Percentiles rank a stretch among this genome's conserved stretches.
Evolutionary conservation across 2,888 invertebrate genomes (phyloP).

Genomic region (Cyrtodaria siliqua): DNA sequence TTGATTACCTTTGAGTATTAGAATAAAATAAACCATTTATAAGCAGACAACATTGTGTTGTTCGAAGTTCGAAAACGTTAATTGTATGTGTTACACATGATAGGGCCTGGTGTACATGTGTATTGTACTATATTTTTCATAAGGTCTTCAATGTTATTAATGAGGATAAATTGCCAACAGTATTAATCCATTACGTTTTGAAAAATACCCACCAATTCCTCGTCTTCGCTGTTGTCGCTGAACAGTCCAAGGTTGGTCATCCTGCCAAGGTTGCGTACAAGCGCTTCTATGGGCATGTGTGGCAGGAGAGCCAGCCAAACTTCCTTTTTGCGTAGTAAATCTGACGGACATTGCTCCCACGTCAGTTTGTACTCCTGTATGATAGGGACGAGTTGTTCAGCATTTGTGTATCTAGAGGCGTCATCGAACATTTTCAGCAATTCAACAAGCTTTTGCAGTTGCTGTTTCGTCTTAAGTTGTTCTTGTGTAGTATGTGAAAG

Average conservation of each 20-base stretch:
- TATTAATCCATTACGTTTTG: too few species aligned
- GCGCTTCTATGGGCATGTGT: slow-evolving; percentile 85
- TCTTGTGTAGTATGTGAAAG: slow-evolving; percentile 11
- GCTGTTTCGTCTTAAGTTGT: too few species aligned
- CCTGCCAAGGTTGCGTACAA: slow-evolving; percentile 83
- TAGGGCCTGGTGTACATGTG: too few species aligned
- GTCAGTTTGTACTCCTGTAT: slow-evolving; percentile 87
- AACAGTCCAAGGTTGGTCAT: slow-evolving; percentile 60
- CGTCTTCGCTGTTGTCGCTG: slow-evolving; percentile 44
- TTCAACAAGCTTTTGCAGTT: slow-evolving; percentile 58
- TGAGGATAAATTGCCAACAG: too few species aligned
- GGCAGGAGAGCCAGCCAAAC: slow-evolving; percentile 87
- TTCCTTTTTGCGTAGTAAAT: slow-evolving; percentile 89
- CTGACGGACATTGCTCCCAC: slow-evolving; percentile 90
- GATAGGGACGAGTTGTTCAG: slow-evolving; percentile 67
- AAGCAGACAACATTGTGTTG: too few species aligned
- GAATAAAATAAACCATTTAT: too few species aligned
- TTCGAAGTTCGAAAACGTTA: too few species aligned
- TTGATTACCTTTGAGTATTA: too few species aligned
- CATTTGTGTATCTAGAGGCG: slow-evolving; percentile 64
- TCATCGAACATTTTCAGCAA: slow-evolving; percentile 78
- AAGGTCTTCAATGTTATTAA: too few species aligned
- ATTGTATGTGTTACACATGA: too few species aligned
- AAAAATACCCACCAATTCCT: slow-evolving; percentile 31
- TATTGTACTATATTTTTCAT: too few species aligned